Percentiles rank a stretch among this genome's conserved stretches.
phyloP scores from a whole-genome alignment of 2,113 vertebrate genomes.

The Reinhardtius hippoglossoides region DNA sequence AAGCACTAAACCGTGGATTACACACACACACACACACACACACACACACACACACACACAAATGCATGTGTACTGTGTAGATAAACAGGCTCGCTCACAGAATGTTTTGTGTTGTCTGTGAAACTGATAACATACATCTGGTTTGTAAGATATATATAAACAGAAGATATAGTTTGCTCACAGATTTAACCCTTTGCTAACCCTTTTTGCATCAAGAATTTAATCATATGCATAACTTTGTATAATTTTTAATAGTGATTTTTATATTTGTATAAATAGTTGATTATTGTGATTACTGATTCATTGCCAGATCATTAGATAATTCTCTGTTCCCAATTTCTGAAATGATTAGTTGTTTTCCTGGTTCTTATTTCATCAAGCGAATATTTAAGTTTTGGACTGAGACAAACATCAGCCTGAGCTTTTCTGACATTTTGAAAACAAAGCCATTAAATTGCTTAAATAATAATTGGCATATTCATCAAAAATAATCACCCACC shows the following conservation, averaged over 20 bases:
- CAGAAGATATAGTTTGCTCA: background rate
- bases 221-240: too few relatives aligned
- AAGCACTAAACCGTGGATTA: constrained; percentile 54
- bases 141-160: constrained; percentile 20
- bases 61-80: constrained; percentile 6
- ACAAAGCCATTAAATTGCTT: too few relatives aligned
- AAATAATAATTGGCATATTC: background rate
- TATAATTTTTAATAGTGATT: too few relatives aligned
- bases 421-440: background rate
- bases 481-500: background rate
- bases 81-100: constrained; percentile 5
- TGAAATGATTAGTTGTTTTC: too few relatives aligned
- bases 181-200: too few relatives aligned
- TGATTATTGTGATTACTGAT: too few relatives aligned
- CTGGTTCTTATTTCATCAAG: too few relatives aligned
- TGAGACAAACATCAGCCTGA: background rate
- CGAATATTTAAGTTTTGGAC: background rate
- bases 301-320: too few relatives aligned
- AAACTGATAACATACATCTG: constrained; percentile 43
- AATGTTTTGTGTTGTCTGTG: constrained; percentile 16
- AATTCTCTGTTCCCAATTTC: too few relatives aligned
- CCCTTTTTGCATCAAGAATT: too few relatives aligned
- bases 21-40: constrained; percentile 4
- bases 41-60: background rate
- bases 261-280: too few relatives aligned